Evolutionary conservation across 1,140 invertebrate genomes (phyloP), one percentile per base, ranked within the genome.

Genomic region (Calosoma granatense): DNA sequence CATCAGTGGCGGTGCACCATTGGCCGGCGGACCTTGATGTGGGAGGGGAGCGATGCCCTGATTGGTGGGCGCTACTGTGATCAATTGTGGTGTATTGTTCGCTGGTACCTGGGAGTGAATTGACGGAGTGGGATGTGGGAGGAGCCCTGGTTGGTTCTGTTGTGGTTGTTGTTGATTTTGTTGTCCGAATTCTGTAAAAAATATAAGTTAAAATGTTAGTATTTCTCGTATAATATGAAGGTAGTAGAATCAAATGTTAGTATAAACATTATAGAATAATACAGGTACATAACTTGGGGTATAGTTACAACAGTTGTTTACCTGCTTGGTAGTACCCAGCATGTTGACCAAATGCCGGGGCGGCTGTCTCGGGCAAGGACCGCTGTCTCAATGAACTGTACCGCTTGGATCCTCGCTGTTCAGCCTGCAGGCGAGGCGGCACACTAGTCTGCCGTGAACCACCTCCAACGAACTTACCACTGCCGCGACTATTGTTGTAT

Each of bases 351-450:
- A 64, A 60, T 1, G 66, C 64, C 6, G 65, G 63, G 55, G 63
- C 61, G 47, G 61, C 57, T 6, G 65, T 64, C 60, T 72, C 70
- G n/a, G 70, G 70, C 51, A 78, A 64, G 1, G 76, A 76, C 15
- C 76, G 63, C 54, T 79, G 77, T 11, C 77, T 67, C 15, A 78
- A 62, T 21, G 75, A 77, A 59, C 76, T 79, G 65, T 79, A 79
- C 17, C 77, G 67, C 57, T 79, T 79, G 26, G 74, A 74, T 39
- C 75, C 75, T 53, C 74, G 70, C 9, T 70, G 62, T 54, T 72
- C 71, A n/a, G 60, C 56, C 54, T 78, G 77, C 60, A 78, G 68
- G 57, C 77, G 74, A 15, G 76, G 75, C 14, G 74, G 75, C 55
- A 76, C 68, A 55, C 70, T 68, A 26, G 63, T 72, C 43, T 75